Evolutionary conservation across 2,113 vertebrate species (phyloP), one percentile per base, ranked within the genome.

Genomic region (Pomatostomus ruficeps): DNA sequence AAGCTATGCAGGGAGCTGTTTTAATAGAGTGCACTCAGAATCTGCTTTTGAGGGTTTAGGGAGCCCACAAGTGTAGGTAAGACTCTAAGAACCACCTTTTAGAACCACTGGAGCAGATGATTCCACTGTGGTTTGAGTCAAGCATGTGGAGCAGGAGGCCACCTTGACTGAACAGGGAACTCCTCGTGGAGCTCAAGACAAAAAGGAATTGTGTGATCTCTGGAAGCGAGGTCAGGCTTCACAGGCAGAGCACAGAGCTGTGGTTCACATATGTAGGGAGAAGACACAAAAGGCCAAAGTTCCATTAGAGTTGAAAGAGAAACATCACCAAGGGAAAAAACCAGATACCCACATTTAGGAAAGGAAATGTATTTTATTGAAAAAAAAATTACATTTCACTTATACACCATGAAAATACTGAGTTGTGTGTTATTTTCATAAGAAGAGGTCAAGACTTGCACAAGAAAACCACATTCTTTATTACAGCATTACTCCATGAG

Each of bases 331-430:
- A 36, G 21, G 9, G 2, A 19, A 33, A 63, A 51, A 35, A n/a
- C 0, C 36, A 61, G n/a, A 59, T 29, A 42, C 9, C 6, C 16
- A 38, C 1, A 11, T 55, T 79, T 96, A 95, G 86, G 77, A 96
- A 96, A 95, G 91, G 66, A 97, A 81, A 95, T 88, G 43, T 91
- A 40, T 89, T 97, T 97, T 97, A 96, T 95, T 97, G 97, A 89
- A 89, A 85, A 85, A 93, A 93, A 89, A 88, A 65, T 63, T 93
- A 95, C 87, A 87, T 94, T 95, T 95, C 93, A 97, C 95, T 79
- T 95, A 29, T 12, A 95, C 94, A 97, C 92, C 80, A 97, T 96
- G 94, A 95, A 96, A 95, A 95, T 88, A 95, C 38, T 17, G 63
- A 96, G 25, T 65, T 74, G 36, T 87, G 75, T 93, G 58, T 78